A percentile compares a stretch with the other conserved stretches of the same genome.
Evolutionary conservation across 2,113 vertebrate species (phyloP).

Genomic region (human (Homo sapiens)): GRCh38 chr1:180395501-180396000

Average conservation of each 20-base stretch:
- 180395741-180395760: neutral
- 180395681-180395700: neutral
- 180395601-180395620: neutral
- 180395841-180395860: neutral
- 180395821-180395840: neutral
- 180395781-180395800: neutral
- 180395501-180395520: neutral
- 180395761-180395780: neutral
- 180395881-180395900: neutral
- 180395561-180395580: neutral
- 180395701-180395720: neutral
- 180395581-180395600: slow-evolving; percentile 12
- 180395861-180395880: neutral
- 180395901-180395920: neutral
- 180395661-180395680: neutral
- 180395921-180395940: neutral
- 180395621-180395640: neutral
- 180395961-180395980: neutral
- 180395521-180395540: neutral
- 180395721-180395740: neutral
- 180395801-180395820: neutral
- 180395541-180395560: neutral
- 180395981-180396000: neutral
- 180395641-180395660: neutral
- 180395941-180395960: neutral